Conservation (phyloP, 2,797 vertebrate genomes). For the Pseudotriccus pelzelni region DNA sequence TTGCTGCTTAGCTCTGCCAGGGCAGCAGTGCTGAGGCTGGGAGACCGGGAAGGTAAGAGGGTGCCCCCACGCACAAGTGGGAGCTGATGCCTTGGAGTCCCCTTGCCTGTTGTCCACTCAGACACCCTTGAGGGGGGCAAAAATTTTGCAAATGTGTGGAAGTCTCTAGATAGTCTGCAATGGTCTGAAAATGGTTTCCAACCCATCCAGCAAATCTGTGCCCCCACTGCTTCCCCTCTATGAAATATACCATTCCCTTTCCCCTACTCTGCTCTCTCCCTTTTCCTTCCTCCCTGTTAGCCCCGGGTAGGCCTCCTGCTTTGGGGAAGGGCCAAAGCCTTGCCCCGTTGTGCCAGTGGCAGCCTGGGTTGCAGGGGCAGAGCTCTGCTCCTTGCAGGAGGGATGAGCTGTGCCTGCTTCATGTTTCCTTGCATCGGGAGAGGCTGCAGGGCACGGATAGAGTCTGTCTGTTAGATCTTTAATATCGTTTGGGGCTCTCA, state of each 20-base stretch:
- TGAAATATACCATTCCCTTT: neutral
- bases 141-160: rapidly evolving
- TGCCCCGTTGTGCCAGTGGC: no score
- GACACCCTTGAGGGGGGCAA: neutral
- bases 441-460: neutral
- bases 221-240: neutral
- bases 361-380: neutral
- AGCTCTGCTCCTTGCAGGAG: neutral
- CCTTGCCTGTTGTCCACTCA: neutral
- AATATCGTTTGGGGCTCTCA: neutral
- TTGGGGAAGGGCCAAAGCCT: neutral
- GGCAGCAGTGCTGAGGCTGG: rapidly evolving
- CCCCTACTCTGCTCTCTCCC: neutral
- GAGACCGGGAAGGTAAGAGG: neutral
- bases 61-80: neutral
- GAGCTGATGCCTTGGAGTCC: neutral
- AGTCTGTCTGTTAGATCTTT: neutral
- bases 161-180: rapidly evolving
- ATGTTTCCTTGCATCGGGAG: rapidly evolving
- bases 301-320: rapidly evolving
- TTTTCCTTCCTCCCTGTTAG: neutral
- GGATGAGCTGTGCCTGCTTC: neutral
- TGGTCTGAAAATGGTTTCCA: neutral
- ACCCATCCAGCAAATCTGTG: neutral
- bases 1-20: neutral